Percentiles rank a stretch among this genome's conserved stretches.
These are phyloP conservation scores for Carassius auratus DNA, from an alignment of 2,113 vertebrate genomes.

Conservation along the genomic window DNA sequence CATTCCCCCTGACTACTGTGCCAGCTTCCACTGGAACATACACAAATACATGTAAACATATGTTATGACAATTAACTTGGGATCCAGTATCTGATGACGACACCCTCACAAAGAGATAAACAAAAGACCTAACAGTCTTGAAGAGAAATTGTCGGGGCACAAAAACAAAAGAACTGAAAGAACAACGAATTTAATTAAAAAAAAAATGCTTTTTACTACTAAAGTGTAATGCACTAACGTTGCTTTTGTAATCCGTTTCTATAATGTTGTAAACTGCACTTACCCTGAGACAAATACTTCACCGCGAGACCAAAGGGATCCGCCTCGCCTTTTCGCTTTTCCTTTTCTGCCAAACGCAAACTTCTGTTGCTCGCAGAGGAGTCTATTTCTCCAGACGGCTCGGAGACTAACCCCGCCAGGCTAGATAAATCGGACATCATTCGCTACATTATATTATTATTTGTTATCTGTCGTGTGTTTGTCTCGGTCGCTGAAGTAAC, in stretches of 20 bases:
- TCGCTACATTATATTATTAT: conserved; percentile 60
- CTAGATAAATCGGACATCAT: conserved; percentile 65
- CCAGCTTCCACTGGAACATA: conserved; percentile 71
- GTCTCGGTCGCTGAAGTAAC: not conserved
- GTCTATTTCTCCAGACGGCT: conserved; percentile 44
- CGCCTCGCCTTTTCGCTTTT: conserved; percentile 61
- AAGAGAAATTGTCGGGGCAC: not conserved
- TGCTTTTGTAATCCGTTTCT: not conserved
- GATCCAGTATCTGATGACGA: not conserved
- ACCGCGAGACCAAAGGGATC: conserved; percentile 76
- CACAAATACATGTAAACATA: not conserved
- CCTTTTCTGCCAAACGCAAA: conserved; percentile 70
- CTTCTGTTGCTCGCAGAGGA: conserved; percentile 65
- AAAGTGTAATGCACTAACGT: not conserved
- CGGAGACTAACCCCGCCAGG: conserved; percentile 49
- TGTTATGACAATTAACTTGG: not conserved
- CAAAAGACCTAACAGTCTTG: not conserved
- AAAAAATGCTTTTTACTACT: not conserved
- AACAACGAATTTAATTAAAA: not conserved
- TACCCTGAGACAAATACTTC: conserved; percentile 78
- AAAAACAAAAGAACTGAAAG: not conserved
- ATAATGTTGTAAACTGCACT: conserved; percentile 8
- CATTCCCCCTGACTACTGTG: conserved; percentile 69
- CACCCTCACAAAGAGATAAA: not conserved
- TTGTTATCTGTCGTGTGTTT: not conserved